Base-by-base conservation (phyloP, 23 tunicate genomes). In the Botrylloides violaceus region DNA sequence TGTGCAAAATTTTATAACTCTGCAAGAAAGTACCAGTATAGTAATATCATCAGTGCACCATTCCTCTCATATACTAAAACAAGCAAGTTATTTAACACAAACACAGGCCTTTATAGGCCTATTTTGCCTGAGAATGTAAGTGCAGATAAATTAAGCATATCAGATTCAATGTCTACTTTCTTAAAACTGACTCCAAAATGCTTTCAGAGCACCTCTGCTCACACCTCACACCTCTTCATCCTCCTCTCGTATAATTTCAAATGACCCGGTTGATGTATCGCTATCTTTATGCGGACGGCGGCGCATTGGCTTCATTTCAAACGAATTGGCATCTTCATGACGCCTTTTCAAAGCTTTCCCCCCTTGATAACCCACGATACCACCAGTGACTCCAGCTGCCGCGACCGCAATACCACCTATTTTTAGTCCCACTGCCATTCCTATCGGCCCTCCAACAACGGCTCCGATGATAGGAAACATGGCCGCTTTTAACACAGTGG, bases 401-500 rank as follows among this genome's bases (percentile, higher is more conserved):
- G 82, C 86, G 22, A 80, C 73, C 2, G 95, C 61, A 7, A 80
- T 63, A 64, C 86, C 76, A 1, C 95, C 95, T 29, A 87, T 49
- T 36, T 87, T 87, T 66, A 76, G 32, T 2, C 95, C 95, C 2
- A 81, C 95, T 26, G 76, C 76, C 1, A 87, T 77, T 0, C 95
- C 95, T 2, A 87, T 75, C 26, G 65, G 85, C 2, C 95, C 95
- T 21, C 95, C 95, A 2, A 87, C 73, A 19, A 87, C 95, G 29
- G 95, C 95, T 32, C 95, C 95, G 7, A 87, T 71, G 12, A 87
- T 35, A 2, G 95, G 95, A 63, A 87, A 87, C 86, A 87, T 70
- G 29, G 95, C 95, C 34, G 86, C 86, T 75, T 85, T 85, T 0
- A 75, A 43, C 32, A 79, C 49, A 9, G 80, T 50, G 30, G 81